Evolutionary conservation across 2,888 invertebrate genomes (phyloP), one percentile per base, ranked within the genome.

Genomic region (Catonia carolina): DNA sequence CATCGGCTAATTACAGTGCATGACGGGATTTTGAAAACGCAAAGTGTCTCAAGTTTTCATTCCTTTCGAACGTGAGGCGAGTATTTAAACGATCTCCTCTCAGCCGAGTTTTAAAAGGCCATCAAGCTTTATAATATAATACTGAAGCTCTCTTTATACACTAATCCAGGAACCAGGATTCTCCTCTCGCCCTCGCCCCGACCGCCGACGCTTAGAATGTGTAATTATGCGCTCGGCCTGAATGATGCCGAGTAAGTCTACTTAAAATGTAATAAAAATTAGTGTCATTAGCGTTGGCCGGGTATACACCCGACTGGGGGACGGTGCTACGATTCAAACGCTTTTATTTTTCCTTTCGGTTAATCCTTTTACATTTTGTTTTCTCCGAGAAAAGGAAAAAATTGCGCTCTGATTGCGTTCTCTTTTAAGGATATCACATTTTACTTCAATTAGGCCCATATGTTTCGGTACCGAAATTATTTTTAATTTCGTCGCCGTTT

Each of bases 191-290:
- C 35, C 39, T 45, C 54, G 33, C 55, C 41, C 37, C 41, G 50
- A 49, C 39, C 55, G 39, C 23, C 56, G 23, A 31, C 50, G 50
- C 56, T 51, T 54, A 35, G 42, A 58, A 37, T 50, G 53, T 50
- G 50, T 58, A 58, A 58, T 58, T 54, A 56, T 41, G 36, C 56
- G 51, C 50, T 51, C 5, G 8, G 27, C 27, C 27, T 27, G 22
- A 22, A 47, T 27, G 47, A 20, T 47, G 23, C 23, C 15, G 56
- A 56, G 51, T 56, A 54, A 49, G 54, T 58, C 39, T 58, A 54
- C 58, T 58, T 58, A 58, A 58, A 58, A 58, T 58, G 58, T 58
- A 58, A 58, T 58, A 58, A 58, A 58, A 58, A 58, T 58, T 58
- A 41, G 58, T 51, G 56, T 56, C 56, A 51, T 56, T 50, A 45